Base-by-base conservation (phyloP, 2,888 invertebrate genomes). In the Barypeithes pellucidus region DNA sequence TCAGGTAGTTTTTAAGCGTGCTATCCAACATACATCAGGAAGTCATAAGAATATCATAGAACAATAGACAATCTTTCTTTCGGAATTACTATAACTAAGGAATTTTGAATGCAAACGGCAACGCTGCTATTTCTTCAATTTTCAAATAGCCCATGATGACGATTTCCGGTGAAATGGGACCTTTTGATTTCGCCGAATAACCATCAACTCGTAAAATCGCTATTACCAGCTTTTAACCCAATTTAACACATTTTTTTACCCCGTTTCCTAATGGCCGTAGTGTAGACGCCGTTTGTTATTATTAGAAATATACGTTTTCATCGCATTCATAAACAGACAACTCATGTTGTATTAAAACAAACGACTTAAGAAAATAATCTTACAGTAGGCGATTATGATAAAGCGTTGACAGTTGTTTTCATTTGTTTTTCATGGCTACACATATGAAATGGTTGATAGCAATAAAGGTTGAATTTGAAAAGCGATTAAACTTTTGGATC, bases 211-310 rank as follows among this genome's bases (percentile, higher is more conserved):
- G 39, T 67, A 39, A 45, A 67, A 72, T 66, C 61, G 66, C 67
- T 62, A 72, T 67, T 67, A 67, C 62, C 67, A 57, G 72, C 67
- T 72, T 67, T 67, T 72, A 72, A 60, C 72, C 72, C 59, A 72
- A 29, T 60, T 67, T 71, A 59, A 65, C 39, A 36, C 50, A 59
- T 65, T 71, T 24, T n/a, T 57, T 65, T 71, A 71, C 65, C 59
- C 70, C 63, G 65, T 65, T 71, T 47, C 29, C 59, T 57, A 54
- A 14, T 14, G 8, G n/a, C 52, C 20, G 11, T 29, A 63, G n/a
- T 14, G 16, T 41, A 5, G 14, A 16, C 54, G 52, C 16, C 50
- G 52, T 72, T 67, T 70, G 61, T 61, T 68, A 52, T 67, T 67
- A 67, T 68, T 68, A 68, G 68, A 68, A 68, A 68, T 68, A 68